A percentile compares a stretch with the other conserved stretches of the same genome.
Conservation (phyloP, 1,140 invertebrate genomes). For the Diuraphis noxia region DNA sequence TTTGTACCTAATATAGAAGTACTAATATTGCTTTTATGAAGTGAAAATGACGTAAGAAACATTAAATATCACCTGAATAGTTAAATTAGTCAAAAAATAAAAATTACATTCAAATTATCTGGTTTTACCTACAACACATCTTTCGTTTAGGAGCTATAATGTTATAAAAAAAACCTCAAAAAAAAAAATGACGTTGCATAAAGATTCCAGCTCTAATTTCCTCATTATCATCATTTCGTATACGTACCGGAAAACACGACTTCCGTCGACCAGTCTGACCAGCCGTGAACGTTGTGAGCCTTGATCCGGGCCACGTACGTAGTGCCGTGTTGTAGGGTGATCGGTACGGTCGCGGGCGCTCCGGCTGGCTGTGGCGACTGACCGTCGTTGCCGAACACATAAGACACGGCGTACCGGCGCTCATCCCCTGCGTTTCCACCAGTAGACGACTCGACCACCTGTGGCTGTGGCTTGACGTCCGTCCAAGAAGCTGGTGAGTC, state of each 20-base stretch:
- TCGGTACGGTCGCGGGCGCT: too few relatives aligned
- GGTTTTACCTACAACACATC: too few relatives aligned
- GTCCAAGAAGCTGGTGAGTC: not conserved
- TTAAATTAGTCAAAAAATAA: too few relatives aligned
- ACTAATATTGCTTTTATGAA: too few relatives aligned
- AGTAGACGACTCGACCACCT: not conserved
- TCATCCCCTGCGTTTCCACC: not conserved
- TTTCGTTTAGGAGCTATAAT: not conserved
- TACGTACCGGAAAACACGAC: slow-evolving; percentile 29
- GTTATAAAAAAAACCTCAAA: not conserved
- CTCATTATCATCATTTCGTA: not conserved
- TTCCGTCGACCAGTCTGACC: slow-evolving; percentile 36
- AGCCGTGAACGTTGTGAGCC: slow-evolving; percentile 16
- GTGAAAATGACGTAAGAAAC: too few relatives aligned
- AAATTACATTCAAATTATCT: too few relatives aligned
- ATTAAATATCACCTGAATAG: too few relatives aligned
- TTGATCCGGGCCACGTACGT: not conserved
- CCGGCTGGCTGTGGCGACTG: not conserved
- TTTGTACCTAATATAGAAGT: too few relatives aligned
- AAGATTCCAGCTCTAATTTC: not conserved
- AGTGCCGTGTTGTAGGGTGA: not conserved
- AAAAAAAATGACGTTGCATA: not conserved
- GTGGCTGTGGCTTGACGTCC: not conserved
- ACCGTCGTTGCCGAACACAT: not conserved
- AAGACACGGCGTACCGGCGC: not conserved